Evolutionary conservation across 2,888 invertebrate genomes (phyloP).

Genomic region (Leptinotarsa tumamoca): DNA sequence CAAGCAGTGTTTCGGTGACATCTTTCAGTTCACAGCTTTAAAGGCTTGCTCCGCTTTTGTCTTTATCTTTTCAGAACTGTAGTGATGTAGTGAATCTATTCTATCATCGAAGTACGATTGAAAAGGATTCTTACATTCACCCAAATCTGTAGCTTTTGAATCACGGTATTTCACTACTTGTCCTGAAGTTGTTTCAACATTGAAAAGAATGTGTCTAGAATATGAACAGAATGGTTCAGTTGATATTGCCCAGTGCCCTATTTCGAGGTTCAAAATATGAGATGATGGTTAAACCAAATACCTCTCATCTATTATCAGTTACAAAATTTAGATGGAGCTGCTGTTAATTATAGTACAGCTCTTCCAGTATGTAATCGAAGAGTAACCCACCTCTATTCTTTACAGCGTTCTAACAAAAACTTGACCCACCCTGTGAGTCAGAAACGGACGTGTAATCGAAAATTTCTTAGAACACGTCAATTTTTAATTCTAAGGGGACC

Average conservation of each 20-base stretch:
- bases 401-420: too few relatives aligned
- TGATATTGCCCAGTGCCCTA: neutral
- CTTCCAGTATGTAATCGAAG: neutral
- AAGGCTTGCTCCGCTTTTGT: too few relatives aligned
- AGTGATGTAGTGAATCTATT: too few relatives aligned
- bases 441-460: too few relatives aligned
- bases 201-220: neutral
- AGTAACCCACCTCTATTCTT: too few relatives aligned
- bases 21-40: too few relatives aligned
- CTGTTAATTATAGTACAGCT: neutral
- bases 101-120: neutral
- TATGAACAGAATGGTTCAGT: neutral
- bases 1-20: too few relatives aligned
- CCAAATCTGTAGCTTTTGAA: neutral
- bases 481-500: too few relatives aligned
- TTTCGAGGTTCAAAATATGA: neutral
- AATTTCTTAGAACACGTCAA: too few relatives aligned
- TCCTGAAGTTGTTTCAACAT: neutral
- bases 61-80: too few relatives aligned
- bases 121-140: neutral
- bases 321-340: neutral
- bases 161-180: neutral
- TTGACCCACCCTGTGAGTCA: too few relatives aligned
- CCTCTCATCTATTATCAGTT: neutral
- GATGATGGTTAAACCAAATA: neutral